Conservation (phyloP, 2,888 invertebrate species). For the Limnephilus rhombicus region DNA sequence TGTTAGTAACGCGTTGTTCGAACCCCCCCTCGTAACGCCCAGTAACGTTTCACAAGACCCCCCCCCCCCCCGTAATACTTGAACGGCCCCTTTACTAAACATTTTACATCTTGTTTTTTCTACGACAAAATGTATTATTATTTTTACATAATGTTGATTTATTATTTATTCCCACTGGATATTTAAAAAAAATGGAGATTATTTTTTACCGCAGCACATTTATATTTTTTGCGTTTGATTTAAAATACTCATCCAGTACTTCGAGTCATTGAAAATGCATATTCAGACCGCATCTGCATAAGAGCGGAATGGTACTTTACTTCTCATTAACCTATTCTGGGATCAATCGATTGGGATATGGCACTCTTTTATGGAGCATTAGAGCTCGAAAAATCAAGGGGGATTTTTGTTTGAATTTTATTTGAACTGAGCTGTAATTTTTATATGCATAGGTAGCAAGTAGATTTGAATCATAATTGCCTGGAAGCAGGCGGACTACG, state of each 20-base stretch:
- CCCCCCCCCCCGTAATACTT: no score
- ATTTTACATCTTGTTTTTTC: no score
- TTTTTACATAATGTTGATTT: no score
- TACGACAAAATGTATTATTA: no score
- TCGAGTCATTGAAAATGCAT: neutral
- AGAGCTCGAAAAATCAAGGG: neutral
- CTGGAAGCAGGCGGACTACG: neutral
- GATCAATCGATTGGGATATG: conserved; percentile 11
- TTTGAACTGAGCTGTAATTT: neutral
- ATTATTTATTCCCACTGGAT: no score
- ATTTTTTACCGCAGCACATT: neutral
- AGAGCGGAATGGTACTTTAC: neutral
- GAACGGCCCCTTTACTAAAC: no score
- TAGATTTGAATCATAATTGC: neutral
- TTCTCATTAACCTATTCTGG: conserved; percentile 4
- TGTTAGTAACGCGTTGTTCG: no score
- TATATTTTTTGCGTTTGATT: neutral
- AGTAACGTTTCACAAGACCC: no score
- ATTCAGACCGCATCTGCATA: conserved; percentile 5
- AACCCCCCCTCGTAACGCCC: no score
- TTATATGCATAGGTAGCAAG: neutral
- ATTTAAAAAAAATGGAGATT: no score
- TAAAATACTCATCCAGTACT: neutral
- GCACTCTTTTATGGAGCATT: neutral
- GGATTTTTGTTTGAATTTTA: neutral